These are phyloP conservation scores for Laspeyria flexula DNA, from an alignment of 2,888 invertebrate species.

Conservation along the genomic window DNA sequence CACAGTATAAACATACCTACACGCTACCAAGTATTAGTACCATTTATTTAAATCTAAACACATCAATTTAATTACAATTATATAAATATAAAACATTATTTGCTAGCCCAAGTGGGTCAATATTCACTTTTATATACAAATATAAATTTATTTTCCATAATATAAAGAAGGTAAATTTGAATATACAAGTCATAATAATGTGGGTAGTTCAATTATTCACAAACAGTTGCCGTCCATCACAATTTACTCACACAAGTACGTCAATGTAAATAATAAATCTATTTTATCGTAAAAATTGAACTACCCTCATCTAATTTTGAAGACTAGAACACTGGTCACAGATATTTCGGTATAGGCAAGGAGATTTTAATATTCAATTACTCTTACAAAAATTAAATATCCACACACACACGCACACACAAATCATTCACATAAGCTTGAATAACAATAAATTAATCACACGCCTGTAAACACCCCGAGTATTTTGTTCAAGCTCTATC, in stretches of 20 bases:
- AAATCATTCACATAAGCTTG: conserved; percentile 54
- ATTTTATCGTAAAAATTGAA: conserved; percentile 52
- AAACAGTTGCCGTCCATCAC: conserved; percentile 44
- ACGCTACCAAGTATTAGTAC: conserved; percentile 62
- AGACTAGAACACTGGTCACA: conserved; percentile 83
- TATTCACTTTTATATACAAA: conserved; percentile 65
- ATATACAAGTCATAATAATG: conserved; percentile 55
- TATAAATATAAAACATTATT: conserved; percentile 58
- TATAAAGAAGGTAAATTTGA: conserved; percentile 59
- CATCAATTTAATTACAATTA: conserved; percentile 46
- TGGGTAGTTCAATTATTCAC: conserved; percentile 56
- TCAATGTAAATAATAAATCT: conserved; percentile 35
- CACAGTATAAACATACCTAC: conserved; percentile 46
- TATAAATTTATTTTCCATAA: conserved; percentile 58
- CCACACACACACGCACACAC: conserved; percentile 49
- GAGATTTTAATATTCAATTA: conserved; percentile 61
- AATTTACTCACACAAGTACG: conserved; percentile 21
- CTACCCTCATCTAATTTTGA: conserved; percentile 57
- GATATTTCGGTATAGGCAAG: conserved; percentile 75
- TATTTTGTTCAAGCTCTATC: conserved; percentile 69
- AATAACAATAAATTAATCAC: conserved; percentile 68
- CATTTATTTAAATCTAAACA: conserved; percentile 56
- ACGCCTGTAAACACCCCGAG: conserved; percentile 67
- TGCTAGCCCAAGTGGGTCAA: conserved; percentile 53
- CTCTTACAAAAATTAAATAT: conserved; percentile 45